Evolutionary conservation across 2,797 vertebrate genomes (phyloP), one percentile per base, ranked within the genome.

Genomic region (Chelon labrosus): DNA sequence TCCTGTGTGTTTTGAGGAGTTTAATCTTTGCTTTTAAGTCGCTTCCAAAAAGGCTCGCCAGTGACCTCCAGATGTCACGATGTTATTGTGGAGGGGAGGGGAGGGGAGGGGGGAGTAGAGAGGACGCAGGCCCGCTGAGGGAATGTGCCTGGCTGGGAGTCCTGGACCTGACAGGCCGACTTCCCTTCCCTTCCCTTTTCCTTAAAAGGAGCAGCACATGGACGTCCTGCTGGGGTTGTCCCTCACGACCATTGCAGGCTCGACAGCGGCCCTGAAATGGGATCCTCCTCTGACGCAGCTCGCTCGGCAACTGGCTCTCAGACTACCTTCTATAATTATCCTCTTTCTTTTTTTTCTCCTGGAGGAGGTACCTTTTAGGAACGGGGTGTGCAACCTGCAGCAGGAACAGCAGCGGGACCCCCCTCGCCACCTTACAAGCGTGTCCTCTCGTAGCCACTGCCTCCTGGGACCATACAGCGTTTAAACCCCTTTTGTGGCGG

Each of bases 141-240:
- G 66, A 69, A 55, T 25, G 50, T 2, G 73, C 71, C 38, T 27
- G 65, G 63, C 77, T 53, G 64, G 73, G 66, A 67, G 69, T 73
- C 70, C 54, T 52, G 53, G 57, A 59, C 53, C 52, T 31, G 56
- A 37, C 51, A 25, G 65, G 38, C 76, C 22, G 39, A 53, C 51
- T 52, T 74, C 75, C 62, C 85, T 90, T 83, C 87, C 94, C 93
- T 93, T 95, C n/a, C n/a, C n/a, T n/a, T n/a, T n/a, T n/a, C n/a
- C n/a, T n/a, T n/a, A 93, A 86, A 94, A 94, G 94, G 93, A 81
- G 86, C 86, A 86, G 73, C 90, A 91, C 88, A 79, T 90, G 88
- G 87, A 19, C 56, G 22, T 22, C 41, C 52, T 22, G 1, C 11
- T 64, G 16, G 84, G 77, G 70, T 70, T 13, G 25, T 67, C 80